phyloP scores from a whole-genome alignment of 2,888 invertebrate species.

The Drosophila meridionalis region DNA sequence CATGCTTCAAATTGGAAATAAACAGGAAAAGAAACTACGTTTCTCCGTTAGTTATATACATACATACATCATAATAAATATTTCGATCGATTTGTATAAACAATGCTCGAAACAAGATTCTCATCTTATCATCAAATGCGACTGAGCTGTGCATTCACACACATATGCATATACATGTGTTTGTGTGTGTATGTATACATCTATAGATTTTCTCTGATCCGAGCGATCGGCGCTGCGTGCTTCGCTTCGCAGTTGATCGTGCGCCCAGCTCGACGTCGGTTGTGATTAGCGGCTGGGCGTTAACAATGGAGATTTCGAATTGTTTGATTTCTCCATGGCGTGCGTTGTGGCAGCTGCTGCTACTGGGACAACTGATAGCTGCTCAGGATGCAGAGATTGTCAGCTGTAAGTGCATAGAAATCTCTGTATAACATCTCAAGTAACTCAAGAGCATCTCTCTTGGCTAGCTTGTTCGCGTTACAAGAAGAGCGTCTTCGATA shows the following conservation, averaged over 20 bases:
- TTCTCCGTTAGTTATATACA: too few species aligned
- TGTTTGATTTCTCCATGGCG: constrained; percentile 9
- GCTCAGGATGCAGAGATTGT: constrained; percentile 58
- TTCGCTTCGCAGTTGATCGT: constrained; percentile 1
- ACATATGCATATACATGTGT: neutral
- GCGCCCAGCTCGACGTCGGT: constrained; percentile 16
- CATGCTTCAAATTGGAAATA: neutral
- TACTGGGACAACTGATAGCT: neutral
- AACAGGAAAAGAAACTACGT: constrained; percentile 1
- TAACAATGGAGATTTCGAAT: constrained; percentile 16
- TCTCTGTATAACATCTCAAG: too few species aligned
- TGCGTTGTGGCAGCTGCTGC: constrained; percentile 3
- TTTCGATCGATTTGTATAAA: constrained; percentile 14
- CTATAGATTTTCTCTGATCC: constrained; percentile 22
- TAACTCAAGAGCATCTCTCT: neutral
- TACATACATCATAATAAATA: neutral
- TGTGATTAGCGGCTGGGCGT: constrained; percentile 3
- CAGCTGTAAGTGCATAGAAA: constrained; percentile 33
- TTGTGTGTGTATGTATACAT: neutral
- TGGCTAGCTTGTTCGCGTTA: constrained; percentile 59
- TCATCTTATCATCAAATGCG: constrained; percentile 19
- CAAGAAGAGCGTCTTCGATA: constrained; percentile 68
- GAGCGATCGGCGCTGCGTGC: neutral
- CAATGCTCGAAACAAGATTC: constrained; percentile 42
- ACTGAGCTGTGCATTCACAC: neutral